Evolutionary conservation across 2,113 vertebrate species (phyloP), one percentile per base, ranked within the genome.

Genomic region (Apodemus sylvaticus): DNA sequence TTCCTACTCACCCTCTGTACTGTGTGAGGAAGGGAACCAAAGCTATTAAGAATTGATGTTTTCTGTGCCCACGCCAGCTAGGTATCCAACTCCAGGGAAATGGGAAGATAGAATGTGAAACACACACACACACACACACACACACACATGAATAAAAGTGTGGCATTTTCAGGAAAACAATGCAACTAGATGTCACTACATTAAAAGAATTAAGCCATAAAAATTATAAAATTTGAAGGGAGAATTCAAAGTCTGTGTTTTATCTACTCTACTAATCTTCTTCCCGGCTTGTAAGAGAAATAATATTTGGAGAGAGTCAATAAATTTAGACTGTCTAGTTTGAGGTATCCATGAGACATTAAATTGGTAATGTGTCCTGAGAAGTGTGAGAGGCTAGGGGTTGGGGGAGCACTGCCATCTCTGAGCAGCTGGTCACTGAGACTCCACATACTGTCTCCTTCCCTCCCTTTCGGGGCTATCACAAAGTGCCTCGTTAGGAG

Each of bases 221-320:
- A 71, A 92, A 60, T 82, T n/a, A 93, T 55, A 48, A 91, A 91
- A 89, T 14, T 3, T 4, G 45, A 26, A 93, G 64, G 60, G 42
- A 34, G 31, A 78, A 39, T 62, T 91, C 90, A 85, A 95, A 81
- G 73, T 42, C 58, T 16, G 89, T 93, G n/a, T 70, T 94, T 91
- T 45, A 86, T 55, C 55, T 3, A 36, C 26, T 22, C 51, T 86
- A 62, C 62, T 39, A 76, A 78, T 31, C 74, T 55, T 68, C 45
- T 34, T 58, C 20, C 48, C 45, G 92, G 26, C 64, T 58, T 66
- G 42, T 78, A 78, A 66, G 39, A 83, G 22, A 87, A 96, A 77
- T 20, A 90, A 34, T 73, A 92, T 62, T 94, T 89, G 45, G 53
- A 16, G 89, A 93, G 29, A 24, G 9, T 22, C 64, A 91, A 45